phyloP scores from a whole-genome alignment of 1,140 invertebrate species.

The Copidosoma floridanum region DNA sequence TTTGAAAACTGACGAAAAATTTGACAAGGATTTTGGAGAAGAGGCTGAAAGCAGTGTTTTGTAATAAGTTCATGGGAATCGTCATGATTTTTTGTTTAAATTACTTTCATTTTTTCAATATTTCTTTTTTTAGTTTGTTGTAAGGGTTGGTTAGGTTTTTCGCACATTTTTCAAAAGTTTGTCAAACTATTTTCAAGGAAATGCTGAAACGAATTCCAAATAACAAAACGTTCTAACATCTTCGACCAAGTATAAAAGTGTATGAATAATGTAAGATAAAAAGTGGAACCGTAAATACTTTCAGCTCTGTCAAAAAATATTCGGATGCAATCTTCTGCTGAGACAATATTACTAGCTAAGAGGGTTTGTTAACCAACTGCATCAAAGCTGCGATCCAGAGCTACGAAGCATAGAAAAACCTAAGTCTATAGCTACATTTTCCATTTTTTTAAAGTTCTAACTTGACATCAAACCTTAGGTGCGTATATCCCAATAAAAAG shows the following conservation, averaged over 20 bases:
- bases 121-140: slow-evolving; percentile 37
- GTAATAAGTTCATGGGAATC: not conserved
- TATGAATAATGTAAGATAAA: slow-evolving; percentile 35
- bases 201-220: slow-evolving; percentile 48
- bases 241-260: slow-evolving; percentile 43
- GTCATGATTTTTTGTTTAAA: not conserved
- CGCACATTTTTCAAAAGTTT: slow-evolving; percentile 36
- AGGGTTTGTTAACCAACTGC: slow-evolving; percentile 30
- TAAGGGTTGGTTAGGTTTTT: slow-evolving; percentile 31
- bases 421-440: too few relatives aligned
- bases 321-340: slow-evolving; percentile 16
- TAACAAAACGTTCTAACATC: slow-evolving; percentile 45
- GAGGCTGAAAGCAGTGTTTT: not conserved
- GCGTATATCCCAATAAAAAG: too few relatives aligned
- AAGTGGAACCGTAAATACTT: slow-evolving; percentile 30
- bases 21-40: not conserved
- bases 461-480: too few relatives aligned
- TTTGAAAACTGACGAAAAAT: not conserved
- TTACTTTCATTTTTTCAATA: slow-evolving; percentile 24
- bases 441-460: too few relatives aligned
- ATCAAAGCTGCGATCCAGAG: too few relatives aligned
- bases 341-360: slow-evolving; percentile 11
- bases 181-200: slow-evolving; percentile 50
- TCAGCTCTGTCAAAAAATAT: slow-evolving; percentile 20
- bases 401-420: too few relatives aligned